Conservation (phyloP, 64 coral and sea anemone species). For the Actinia equina region DNA sequence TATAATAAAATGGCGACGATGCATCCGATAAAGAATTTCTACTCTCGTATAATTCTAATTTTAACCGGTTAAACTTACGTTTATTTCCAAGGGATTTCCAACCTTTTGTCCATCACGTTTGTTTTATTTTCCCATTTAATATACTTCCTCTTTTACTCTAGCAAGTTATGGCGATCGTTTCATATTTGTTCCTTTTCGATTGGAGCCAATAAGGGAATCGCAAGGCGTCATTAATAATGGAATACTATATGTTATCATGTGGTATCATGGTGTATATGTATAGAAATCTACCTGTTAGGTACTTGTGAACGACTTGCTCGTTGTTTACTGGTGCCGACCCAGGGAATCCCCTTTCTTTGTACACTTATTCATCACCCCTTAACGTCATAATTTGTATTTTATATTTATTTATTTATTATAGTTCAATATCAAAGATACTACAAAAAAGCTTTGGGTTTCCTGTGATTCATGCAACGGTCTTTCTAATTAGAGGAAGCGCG, state of each 20-base stretch:
- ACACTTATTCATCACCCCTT: neutral
- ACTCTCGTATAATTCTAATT: neutral
- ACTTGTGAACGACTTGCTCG: neutral
- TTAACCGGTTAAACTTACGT: neutral
- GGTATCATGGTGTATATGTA: neutral
- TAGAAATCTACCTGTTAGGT: constrained; percentile 4
- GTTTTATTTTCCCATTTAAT: neutral
- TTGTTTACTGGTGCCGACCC: neutral
- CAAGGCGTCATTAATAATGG: neutral
- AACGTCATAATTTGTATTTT: neutral
- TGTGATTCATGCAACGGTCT: no score
- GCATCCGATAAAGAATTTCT: neutral
- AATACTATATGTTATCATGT: neutral
- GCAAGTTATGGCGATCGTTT: neutral
- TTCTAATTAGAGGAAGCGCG: no score
- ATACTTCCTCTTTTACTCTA: neutral
- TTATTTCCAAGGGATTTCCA: neutral
- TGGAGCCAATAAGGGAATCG: neutral
- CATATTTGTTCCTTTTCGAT: neutral
- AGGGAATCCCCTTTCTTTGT: constrained; percentile 2
- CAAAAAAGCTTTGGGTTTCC: neutral
- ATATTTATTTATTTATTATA: no score
- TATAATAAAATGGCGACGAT: neutral
- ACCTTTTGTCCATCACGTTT: neutral
- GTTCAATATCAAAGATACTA: neutral